phyloP scores from a whole-genome alignment of 2,888 invertebrate species.

The Campoplex capitator region DNA sequence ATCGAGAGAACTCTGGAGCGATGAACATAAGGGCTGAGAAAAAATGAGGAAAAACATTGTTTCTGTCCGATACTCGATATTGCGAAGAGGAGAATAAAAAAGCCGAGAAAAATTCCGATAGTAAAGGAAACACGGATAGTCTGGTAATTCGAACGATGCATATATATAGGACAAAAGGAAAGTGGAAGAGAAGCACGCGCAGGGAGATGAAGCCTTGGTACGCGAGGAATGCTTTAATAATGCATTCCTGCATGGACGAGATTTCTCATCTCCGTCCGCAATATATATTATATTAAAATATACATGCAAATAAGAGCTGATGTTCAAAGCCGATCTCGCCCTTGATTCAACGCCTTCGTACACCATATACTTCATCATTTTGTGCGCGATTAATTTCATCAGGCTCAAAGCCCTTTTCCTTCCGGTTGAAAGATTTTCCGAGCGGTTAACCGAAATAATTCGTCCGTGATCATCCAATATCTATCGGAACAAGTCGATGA shows the following conservation, averaged over 20 bases:
- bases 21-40: background rate
- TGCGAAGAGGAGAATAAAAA: constrained; percentile 19
- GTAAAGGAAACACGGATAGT: constrained; percentile 56
- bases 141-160: constrained; percentile 75
- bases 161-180: constrained; percentile 39
- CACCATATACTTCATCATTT: background rate
- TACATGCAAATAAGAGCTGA: constrained; percentile 6
- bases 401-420: background rate
- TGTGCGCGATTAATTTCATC: background rate
- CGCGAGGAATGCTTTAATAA: constrained; percentile 81
- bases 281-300: constrained; percentile 59
- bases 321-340: background rate
- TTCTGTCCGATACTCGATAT: constrained; percentile 18
- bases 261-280: constrained; percentile 63
- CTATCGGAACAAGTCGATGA: too few relatives aligned
- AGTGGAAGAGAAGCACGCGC: constrained; percentile 49
- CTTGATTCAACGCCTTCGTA: background rate
- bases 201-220: constrained; percentile 67
- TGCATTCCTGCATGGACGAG: constrained; percentile 76
- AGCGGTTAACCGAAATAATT: background rate
- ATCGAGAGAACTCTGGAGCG: background rate
- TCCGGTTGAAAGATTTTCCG: background rate
- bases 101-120: constrained; percentile 64
- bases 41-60: background rate
- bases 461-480: background rate